A percentile compares a stretch with the other conserved stretches of the same genome.
Conservation (phyloP, 2,888 invertebrate species). For the Drepanosiphum platanoidis region DNA sequence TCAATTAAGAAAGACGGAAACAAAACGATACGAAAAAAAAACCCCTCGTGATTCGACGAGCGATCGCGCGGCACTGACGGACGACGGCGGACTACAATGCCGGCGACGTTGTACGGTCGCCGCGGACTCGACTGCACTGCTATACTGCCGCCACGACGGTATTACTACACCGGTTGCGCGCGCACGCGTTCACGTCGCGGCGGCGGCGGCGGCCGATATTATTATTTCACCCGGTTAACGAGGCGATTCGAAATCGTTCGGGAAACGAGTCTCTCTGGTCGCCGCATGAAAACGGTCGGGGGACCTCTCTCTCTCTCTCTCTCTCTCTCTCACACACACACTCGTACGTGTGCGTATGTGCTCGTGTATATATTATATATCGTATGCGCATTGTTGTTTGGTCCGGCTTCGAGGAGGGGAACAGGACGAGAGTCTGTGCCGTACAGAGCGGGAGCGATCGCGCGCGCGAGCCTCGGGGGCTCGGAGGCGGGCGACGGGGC, state of each 20-base stretch:
- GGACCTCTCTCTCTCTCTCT: neutral
- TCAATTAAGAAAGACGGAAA: neutral
- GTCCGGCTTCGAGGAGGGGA: neutral
- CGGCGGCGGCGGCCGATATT: neutral
- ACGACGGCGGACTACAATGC: slow-evolving; percentile 39
- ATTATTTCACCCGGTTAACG: slow-evolving; percentile 61
- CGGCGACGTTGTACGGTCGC: neutral
- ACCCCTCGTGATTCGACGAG: neutral
- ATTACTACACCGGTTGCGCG: neutral
- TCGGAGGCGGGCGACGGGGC: neutral
- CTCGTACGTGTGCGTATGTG: neutral
- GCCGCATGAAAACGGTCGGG: slow-evolving; percentile 47
- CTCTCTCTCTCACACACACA: too few relatives aligned
- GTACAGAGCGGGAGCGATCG: neutral
- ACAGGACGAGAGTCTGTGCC: neutral
- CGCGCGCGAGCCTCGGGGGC: slow-evolving; percentile 14
- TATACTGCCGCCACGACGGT: neutral
- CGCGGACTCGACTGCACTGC: neutral
- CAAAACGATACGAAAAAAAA: neutral
- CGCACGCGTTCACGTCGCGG: slow-evolving; percentile 1
- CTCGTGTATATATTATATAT: neutral
- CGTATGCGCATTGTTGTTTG: slow-evolving; percentile 14
- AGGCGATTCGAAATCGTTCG: slow-evolving; percentile 60
- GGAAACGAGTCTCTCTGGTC: slow-evolving; percentile 51
- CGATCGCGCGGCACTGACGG: slow-evolving; percentile 16